A percentile compares a stretch with the other conserved stretches of the same genome.
phyloP scores from a whole-genome alignment of 2,888 invertebrate species.

The Encarsia formosa region DNA sequence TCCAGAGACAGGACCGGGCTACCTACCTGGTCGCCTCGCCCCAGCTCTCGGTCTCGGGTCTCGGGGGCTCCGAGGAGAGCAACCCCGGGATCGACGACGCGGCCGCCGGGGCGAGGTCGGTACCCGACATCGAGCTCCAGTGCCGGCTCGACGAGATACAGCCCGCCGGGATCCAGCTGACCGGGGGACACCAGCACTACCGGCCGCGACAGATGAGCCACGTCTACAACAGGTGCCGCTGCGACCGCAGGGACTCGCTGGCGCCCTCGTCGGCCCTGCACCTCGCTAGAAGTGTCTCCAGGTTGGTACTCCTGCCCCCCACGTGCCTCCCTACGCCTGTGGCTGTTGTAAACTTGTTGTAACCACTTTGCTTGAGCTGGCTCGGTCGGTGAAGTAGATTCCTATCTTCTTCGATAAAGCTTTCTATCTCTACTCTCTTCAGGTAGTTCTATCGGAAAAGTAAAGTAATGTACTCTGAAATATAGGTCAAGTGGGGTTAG shows the following conservation, averaged over 20 bases:
- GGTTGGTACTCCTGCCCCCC: conserved; percentile 32
- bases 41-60: conserved; percentile 64
- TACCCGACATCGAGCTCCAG: conserved; percentile 78
- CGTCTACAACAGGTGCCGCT: conserved; percentile 57
- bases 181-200: conserved; percentile 27
- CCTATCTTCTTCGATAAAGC: too few species aligned
- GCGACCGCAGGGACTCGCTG: conserved; percentile 77
- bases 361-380: too few species aligned
- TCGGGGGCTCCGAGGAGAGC: conserved; percentile 77
- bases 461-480: too few species aligned
- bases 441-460: too few species aligned
- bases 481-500: too few species aligned
- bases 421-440: too few species aligned
- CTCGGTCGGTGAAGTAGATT: too few species aligned
- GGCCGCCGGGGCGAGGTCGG: conserved; percentile 72
- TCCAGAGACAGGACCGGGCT: conserved; percentile 83
- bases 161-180: conserved; percentile 27
- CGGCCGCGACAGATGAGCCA: conserved; percentile 35
- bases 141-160: conserved; percentile 58
- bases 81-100: conserved; percentile 60
- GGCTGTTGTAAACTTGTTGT: too few species aligned
- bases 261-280: conserved; percentile 71
- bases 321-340: too few species aligned
- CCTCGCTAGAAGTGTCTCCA: conserved; percentile 79
- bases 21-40: conserved; percentile 68